phyloP scores from a whole-genome alignment of 2,888 invertebrate species.

The Cataglyphis rosenhaueri region DNA sequence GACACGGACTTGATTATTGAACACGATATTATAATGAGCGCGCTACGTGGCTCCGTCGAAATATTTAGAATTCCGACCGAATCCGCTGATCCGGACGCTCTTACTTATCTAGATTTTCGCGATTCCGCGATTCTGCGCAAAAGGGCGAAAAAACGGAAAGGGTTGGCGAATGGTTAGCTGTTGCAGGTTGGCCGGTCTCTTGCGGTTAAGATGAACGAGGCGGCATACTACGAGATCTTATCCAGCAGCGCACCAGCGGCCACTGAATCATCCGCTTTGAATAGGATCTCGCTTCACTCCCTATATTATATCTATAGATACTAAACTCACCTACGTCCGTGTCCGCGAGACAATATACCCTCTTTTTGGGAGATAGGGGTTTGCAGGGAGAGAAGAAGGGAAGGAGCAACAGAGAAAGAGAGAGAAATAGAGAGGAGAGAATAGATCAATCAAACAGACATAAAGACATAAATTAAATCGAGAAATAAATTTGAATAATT shows the following conservation, averaged over 20 bases:
- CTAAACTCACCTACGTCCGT: conserved; percentile 74
- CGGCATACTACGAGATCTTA: conserved; percentile 83
- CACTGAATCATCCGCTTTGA: conserved; percentile 85
- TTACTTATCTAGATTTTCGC: conserved; percentile 57
- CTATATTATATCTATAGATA: conserved; percentile 80
- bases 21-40: background rate
- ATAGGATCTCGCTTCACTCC: conserved; percentile 83
- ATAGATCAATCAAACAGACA: conserved; percentile 14
- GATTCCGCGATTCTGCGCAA: conserved; percentile 37
- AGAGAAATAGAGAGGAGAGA: conserved; percentile 28
- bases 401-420: conserved; percentile 22
- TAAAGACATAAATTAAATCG: background rate
- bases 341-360: conserved; percentile 71
- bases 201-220: conserved; percentile 74
- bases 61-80: background rate
- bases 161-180: conserved; percentile 78
- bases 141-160: conserved; percentile 66
- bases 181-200: conserved; percentile 79
- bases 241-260: conserved; percentile 82
- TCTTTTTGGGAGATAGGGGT: conserved; percentile 41
- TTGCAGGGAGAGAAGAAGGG: conserved; percentile 18
- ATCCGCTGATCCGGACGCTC: background rate
- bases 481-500: background rate
- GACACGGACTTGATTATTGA: background rate
- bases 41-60: background rate